Percentiles rank a stretch among this genome's conserved stretches.
phyloP scores from a whole-genome alignment of 2,888 invertebrate species.

The Dexiosoma caninum region DNA sequence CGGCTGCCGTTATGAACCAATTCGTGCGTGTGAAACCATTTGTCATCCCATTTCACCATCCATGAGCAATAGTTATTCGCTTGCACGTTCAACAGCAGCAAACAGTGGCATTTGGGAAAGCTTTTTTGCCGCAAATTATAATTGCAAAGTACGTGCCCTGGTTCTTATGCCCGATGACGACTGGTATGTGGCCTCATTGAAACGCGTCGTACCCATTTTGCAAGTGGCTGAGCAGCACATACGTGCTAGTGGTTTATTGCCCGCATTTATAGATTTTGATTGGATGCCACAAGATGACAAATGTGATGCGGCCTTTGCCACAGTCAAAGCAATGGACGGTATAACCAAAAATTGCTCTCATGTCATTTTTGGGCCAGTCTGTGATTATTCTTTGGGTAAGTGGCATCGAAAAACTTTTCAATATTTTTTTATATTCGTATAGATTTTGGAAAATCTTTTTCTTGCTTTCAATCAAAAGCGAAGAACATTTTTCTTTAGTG shows the following conservation, averaged over 20 bases:
- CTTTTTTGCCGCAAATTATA: slow-evolving; percentile 40
- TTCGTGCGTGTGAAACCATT: slow-evolving; percentile 73
- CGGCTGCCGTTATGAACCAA: slow-evolving; percentile 70
- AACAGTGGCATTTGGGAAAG: neutral
- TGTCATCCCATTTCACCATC: slow-evolving; percentile 63
- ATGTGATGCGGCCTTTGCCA: slow-evolving; percentile 85
- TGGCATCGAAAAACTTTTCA: slow-evolving; percentile 59
- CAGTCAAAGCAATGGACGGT: slow-evolving; percentile 85
- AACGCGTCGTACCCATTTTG: slow-evolving; percentile 82
- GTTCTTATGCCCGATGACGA: slow-evolving; percentile 82
- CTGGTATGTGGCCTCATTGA: slow-evolving; percentile 79
- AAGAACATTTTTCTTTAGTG: no score
- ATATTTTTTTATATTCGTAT: no score
- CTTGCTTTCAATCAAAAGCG: no score
- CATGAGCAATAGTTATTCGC: slow-evolving; percentile 42
- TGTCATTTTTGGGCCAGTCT: slow-evolving; percentile 88
- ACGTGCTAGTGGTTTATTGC: slow-evolving; percentile 79
- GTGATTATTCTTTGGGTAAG: slow-evolving; percentile 90
- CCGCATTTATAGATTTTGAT: slow-evolving; percentile 80
- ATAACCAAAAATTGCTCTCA: slow-evolving; percentile 85
- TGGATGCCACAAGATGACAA: slow-evolving; percentile 84
- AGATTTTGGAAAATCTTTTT: no score
- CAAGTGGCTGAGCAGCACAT: slow-evolving; percentile 81
- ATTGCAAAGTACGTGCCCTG: slow-evolving; percentile 83
- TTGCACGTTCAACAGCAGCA: neutral